phyloP scores from a whole-genome alignment of 2,888 invertebrate genomes.

The Rhagium mordax region DNA sequence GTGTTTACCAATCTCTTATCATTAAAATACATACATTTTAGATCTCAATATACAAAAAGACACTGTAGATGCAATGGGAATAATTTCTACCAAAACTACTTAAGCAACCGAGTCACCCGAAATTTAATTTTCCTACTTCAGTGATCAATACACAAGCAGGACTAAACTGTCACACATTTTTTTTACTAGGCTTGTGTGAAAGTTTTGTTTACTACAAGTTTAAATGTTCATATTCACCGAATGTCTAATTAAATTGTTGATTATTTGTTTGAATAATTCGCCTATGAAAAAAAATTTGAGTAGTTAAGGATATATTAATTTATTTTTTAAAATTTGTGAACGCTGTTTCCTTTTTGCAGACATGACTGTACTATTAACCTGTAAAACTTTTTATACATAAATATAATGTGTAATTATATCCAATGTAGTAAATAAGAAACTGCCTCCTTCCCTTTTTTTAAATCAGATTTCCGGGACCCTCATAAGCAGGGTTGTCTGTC shows the following conservation, averaged over 20 bases:
- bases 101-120: conserved; percentile 25
- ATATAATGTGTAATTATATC: conserved; percentile 66
- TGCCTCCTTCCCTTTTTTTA: conserved; percentile 44
- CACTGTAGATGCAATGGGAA: conserved; percentile 20
- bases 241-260: conserved; percentile 27
- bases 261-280: conserved; percentile 23
- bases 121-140: conserved; percentile 33
- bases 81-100: not conserved
- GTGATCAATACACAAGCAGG: conserved; percentile 39
- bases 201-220: conserved; percentile 19
- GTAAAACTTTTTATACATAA: conserved; percentile 68
- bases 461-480: conserved; percentile 52
- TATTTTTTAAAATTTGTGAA: conserved; percentile 24
- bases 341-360: conserved; percentile 56
- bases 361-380: conserved; percentile 64
- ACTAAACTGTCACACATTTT: conserved; percentile 42
- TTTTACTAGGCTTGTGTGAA: conserved; percentile 25
- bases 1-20: conserved; percentile 43
- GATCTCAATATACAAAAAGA: conserved; percentile 16
- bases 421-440: conserved; percentile 56
- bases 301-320: conserved; percentile 27
- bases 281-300: conserved; percentile 13
- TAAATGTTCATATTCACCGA: not conserved
- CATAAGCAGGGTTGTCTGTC: conserved; percentile 54
- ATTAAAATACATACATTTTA: conserved; percentile 17